These are phyloP conservation scores for Chaunax sp. DNA, from an alignment of 2,797 vertebrate species.

Conservation along the genomic window DNA sequence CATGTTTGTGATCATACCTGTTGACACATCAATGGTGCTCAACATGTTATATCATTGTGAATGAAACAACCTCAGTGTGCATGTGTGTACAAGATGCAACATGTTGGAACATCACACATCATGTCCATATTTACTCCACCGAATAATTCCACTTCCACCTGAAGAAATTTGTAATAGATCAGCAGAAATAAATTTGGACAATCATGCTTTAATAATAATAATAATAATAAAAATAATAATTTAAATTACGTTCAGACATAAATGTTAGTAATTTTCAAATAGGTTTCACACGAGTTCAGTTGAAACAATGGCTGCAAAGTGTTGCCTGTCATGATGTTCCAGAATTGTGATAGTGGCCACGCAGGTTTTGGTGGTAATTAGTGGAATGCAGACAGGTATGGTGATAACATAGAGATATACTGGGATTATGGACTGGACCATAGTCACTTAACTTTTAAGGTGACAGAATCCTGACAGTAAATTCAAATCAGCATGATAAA, in stretches of 20 bases:
- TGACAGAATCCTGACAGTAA: constrained; percentile 6
- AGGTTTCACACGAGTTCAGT: constrained; percentile 60
- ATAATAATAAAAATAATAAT: constrained; percentile 24
- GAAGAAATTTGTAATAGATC: background rate
- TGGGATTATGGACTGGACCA: constrained; percentile 26
- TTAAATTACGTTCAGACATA: constrained; percentile 3
- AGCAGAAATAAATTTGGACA: background rate
- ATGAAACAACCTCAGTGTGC: constrained; percentile 35
- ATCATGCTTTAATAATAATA: background rate
- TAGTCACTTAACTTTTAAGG: constrained; percentile 31
- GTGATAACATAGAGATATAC: constrained; percentile 21
- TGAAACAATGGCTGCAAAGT: constrained; percentile 55
- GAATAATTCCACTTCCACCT: constrained; percentile 23
- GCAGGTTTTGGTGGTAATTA: constrained; percentile 66
- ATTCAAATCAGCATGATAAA: constrained; percentile 52
- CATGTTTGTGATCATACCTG: constrained; percentile 64
- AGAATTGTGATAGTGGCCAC: constrained; percentile 69
- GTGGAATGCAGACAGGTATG: constrained; percentile 64
- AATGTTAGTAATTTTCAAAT: constrained; percentile 70
- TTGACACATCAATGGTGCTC: constrained; percentile 68
- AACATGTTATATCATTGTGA: constrained; percentile 72
- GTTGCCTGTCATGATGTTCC: constrained; percentile 66
- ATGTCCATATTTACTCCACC: constrained; percentile 16
- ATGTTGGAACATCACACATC: constrained; percentile 32
- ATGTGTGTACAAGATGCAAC: constrained; percentile 28